These are phyloP conservation scores for Crotalus horridus DNA, from an alignment of 2,113 vertebrate genomes.

Conservation along the genomic window DNA sequence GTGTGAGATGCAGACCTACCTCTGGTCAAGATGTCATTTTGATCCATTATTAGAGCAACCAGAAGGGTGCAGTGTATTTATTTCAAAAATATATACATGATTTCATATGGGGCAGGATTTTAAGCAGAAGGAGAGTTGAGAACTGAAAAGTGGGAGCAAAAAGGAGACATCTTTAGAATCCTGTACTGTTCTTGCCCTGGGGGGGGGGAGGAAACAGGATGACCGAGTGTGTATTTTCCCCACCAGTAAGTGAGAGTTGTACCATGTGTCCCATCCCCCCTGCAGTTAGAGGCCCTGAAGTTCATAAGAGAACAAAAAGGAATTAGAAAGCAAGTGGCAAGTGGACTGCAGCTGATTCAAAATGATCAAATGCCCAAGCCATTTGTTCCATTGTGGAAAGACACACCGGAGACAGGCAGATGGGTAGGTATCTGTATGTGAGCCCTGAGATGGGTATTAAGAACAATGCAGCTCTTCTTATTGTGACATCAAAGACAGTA, in stretches of 20 bases:
- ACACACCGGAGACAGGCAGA: slow-evolving; percentile 54
- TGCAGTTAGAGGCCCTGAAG: slow-evolving; percentile 64
- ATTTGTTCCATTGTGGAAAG: slow-evolving; percentile 67
- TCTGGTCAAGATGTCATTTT: neutral
- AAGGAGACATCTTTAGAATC: slow-evolving; percentile 38
- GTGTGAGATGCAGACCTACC: neutral
- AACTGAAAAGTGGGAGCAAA: slow-evolving; percentile 18
- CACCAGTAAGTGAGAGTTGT: slow-evolving; percentile 73
- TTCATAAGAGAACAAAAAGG: slow-evolving; percentile 70
- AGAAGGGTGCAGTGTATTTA: slow-evolving; percentile 30
- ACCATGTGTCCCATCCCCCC: slow-evolving; percentile 71
- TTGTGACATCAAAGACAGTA: neutral
- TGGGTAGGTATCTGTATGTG: slow-evolving; percentile 34
- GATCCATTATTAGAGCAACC: slow-evolving; percentile 3
- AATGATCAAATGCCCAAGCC: slow-evolving; percentile 55
- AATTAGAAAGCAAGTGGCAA: slow-evolving; percentile 59
- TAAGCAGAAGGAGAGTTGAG: neutral
- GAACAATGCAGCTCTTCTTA: neutral
- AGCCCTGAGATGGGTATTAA: slow-evolving; percentile 30
- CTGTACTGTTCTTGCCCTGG: slow-evolving; percentile 18
- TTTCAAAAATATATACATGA: neutral
- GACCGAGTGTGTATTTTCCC: slow-evolving; percentile 48
- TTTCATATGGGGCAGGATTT: slow-evolving; percentile 55
- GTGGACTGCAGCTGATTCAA: slow-evolving; percentile 71
- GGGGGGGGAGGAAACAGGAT: neutral